phyloP scores from a whole-genome alignment of 2,797 vertebrate genomes.

The Catamblyrhynchus diadema region DNA sequence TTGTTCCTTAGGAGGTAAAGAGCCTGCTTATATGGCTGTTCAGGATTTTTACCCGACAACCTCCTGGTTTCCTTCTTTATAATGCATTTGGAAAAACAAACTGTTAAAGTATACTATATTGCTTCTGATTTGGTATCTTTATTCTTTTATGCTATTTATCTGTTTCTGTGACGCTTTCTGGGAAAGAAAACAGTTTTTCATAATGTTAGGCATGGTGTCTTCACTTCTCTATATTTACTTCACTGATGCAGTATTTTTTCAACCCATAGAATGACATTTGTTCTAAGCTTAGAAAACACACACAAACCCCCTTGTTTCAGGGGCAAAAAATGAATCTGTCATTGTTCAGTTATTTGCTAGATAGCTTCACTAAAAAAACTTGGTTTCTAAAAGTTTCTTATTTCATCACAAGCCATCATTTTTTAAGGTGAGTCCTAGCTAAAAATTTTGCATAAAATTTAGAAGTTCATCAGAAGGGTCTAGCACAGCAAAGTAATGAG shows the following conservation, averaged over 20 bases:
- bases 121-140: neutral
- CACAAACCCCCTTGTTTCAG: neutral
- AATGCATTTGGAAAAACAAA: constrained; percentile 7
- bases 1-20: constrained; percentile 50
- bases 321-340: neutral
- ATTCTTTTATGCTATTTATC: neutral
- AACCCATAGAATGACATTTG: neutral
- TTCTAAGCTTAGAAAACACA: neutral
- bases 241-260: neutral
- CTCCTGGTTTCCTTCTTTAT: constrained; percentile 13
- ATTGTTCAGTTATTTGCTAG: neutral
- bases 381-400: neutral
- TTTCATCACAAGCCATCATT: constrained; percentile 61
- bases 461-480: constrained; percentile 36
- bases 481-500: neutral
- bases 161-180: neutral
- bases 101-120: neutral
- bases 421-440: constrained; percentile 48
- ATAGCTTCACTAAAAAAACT: neutral
- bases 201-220: neutral
- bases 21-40: constrained; percentile 11
- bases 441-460: constrained; percentile 64
- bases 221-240: neutral
- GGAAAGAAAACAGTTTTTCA: neutral
- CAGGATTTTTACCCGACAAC: neutral